These are phyloP conservation scores for Stenichneumon culpator DNA, from an alignment of 2,888 invertebrate genomes.

Conservation along the genomic window DNA sequence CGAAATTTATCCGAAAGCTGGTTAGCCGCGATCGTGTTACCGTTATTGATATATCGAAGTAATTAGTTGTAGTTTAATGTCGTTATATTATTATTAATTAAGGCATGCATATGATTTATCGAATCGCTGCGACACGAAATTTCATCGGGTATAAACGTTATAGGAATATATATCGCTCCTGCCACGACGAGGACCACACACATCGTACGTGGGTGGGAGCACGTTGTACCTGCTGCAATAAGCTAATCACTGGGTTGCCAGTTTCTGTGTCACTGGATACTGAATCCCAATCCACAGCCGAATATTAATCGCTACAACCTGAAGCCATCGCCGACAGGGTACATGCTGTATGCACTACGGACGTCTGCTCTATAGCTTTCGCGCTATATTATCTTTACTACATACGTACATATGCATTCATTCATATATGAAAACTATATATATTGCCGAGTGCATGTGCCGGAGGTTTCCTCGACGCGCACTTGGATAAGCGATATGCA, in stretches of 20 bases:
- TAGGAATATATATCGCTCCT: constrained; percentile 24
- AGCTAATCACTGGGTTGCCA: constrained; percentile 28
- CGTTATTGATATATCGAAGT: not conserved
- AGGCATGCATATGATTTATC: constrained; percentile 8
- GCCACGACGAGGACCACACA: constrained; percentile 19
- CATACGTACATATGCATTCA: not conserved
- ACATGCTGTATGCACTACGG: constrained; percentile 2
- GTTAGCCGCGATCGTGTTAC: not conserved
- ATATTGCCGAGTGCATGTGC: not conserved
- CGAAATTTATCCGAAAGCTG: not conserved
- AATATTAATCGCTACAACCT: constrained; percentile 46
- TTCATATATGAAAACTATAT: not conserved
- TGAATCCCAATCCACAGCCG: constrained; percentile 46
- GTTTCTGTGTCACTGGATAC: constrained; percentile 30
- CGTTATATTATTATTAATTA: not conserved
- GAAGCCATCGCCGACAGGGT: constrained; percentile 9
- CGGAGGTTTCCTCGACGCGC: constrained; percentile 38
- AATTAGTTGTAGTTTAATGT: not conserved
- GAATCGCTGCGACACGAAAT: constrained; percentile 1
- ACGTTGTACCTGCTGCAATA: constrained; percentile 16
- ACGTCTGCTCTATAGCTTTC: constrained; percentile 2
- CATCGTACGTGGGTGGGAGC: constrained; percentile 47
- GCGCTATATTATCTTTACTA: constrained; percentile 12
- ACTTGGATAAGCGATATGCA: constrained; percentile 43
- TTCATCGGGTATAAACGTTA: constrained; percentile 20